phyloP scores from a whole-genome alignment of 2,113 vertebrate genomes.

The Dasyprocta punctata region DNA sequence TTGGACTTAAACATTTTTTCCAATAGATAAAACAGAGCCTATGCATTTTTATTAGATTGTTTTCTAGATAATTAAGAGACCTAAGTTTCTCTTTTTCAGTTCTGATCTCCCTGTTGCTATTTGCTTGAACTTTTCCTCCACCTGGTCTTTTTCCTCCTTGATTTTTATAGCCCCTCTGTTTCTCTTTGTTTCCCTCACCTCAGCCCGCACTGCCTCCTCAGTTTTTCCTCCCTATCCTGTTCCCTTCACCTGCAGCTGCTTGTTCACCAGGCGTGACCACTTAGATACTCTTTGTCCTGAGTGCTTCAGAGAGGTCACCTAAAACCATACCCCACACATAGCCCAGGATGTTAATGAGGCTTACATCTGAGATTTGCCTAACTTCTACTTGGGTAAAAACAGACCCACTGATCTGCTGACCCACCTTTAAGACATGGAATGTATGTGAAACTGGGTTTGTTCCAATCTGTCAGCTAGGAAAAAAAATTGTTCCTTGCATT shows the following conservation, averaged over 20 bases:
- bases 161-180: background rate
- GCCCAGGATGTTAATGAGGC: background rate
- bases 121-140: background rate
- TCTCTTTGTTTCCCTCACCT: background rate
- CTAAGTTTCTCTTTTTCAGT: background rate
- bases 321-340: background rate
- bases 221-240: background rate
- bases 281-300: background rate
- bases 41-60: conserved; percentile 24
- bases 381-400: background rate
- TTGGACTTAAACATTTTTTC: background rate
- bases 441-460: background rate
- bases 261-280: background rate
- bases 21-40: background rate
- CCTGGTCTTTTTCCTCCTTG: background rate
- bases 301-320: background rate
- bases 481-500: background rate
- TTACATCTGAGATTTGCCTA: background rate
- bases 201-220: background rate
- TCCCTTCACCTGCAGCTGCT: background rate
- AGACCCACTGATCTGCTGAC: background rate
- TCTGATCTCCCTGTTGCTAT: background rate
- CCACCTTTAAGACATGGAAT: background rate
- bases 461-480: background rate
- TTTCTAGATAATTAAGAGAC: conserved; percentile 27